A percentile compares a stretch with the other conserved stretches of the same genome.
Conservation (phyloP, 2,113 vertebrate genomes). For the Mystacornis crossleyi region DNA sequence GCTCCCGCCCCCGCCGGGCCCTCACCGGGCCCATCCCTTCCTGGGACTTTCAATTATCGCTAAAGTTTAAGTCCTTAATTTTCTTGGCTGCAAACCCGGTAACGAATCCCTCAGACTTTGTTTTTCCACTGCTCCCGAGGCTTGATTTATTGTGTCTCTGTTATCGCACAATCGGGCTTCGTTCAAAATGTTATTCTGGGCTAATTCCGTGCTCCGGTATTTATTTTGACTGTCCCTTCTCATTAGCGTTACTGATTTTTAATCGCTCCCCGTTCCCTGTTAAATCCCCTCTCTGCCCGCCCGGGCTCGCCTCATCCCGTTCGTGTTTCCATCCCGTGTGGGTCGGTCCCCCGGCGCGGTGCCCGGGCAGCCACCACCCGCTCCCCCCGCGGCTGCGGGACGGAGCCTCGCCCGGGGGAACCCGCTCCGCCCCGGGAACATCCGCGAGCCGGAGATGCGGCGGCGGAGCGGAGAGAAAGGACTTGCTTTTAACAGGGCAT, state of each 20-base stretch:
- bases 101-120: neutral
- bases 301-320: neutral
- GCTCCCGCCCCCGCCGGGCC: neutral
- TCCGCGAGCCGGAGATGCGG: neutral
- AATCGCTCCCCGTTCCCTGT: neutral
- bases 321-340: neutral
- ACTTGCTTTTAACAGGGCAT: neutral
- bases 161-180: constrained; percentile 32
- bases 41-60: neutral
- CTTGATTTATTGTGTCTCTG: constrained; percentile 52
- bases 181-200: constrained; percentile 13
- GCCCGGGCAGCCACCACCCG: neutral
- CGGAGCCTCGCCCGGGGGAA: neutral
- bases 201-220: neutral
- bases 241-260: constrained; percentile 9
- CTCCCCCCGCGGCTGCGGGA: neutral
- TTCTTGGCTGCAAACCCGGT: constrained; percentile 37
- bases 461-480: neutral
- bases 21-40: neutral
- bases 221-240: constrained; percentile 53
- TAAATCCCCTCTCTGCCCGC: neutral
- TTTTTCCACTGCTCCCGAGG: neutral
- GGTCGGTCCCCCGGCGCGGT: neutral
- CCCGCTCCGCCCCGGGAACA: neutral
- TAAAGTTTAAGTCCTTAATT: neutral